Evolutionary conservation across 2,888 invertebrate species (phyloP), one percentile per base, ranked within the genome.

Genomic region (Anorthoa munda): DNA sequence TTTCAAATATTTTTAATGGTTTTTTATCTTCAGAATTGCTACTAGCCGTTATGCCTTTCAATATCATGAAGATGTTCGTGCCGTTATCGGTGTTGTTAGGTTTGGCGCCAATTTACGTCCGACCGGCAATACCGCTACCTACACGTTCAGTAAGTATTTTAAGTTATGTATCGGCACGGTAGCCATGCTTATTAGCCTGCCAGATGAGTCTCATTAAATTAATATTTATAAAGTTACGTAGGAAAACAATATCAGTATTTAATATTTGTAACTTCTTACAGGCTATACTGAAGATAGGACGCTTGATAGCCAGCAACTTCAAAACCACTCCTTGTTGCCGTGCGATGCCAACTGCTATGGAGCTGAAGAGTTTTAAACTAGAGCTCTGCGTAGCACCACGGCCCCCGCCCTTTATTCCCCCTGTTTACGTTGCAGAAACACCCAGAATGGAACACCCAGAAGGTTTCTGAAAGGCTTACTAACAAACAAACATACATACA

Each of bases 51-150:
- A 86, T 89, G 56, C 92, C 94, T 3, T 95, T 95, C 77, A 87
- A 88, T 70, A 82, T 94, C 9, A 77, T 95, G 79, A 95, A 94
- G 86, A 95, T 95, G 95, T 92, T 84, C 65, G 90, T 90, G 2
- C 93, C 95, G 7, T 75, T 95, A 60, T 85, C 90, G n/a, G 83
- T 90, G 39, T 75, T 95, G 31, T 84, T 95, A 75, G 91, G 93
- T 2, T 92, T 95, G 72, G 93, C 95, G n/a, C 90, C 93, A 9
- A 85, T 94, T 17, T 96, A 96, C 64, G 92, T 89, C 0, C 92
- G 92, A 3, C 95, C 95, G n/a, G 91, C 93, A 15, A 83, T 95
- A 66, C 95, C 95, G 1, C 64, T 93, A 51, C 94, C 94, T 31
- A 86, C 95, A 17, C 91, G 93, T 87, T 80, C 90, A 51, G 95